A percentile compares a stretch with the other conserved stretches of the same genome.
Conservation (phyloP, 2,797 vertebrate genomes). For the Paratrypauchen microcephalus region DNA sequence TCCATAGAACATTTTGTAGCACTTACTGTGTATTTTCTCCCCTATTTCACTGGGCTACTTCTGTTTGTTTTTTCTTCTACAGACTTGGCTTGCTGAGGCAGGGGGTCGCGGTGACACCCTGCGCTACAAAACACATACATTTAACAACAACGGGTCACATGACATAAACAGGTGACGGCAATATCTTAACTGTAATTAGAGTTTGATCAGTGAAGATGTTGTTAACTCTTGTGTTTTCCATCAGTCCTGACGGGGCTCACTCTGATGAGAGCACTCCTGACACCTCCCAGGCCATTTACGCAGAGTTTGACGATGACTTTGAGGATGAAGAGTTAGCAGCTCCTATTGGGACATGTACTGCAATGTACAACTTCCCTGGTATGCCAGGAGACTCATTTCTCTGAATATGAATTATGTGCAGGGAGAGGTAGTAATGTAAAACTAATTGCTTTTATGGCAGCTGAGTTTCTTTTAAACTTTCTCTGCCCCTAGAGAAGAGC, state of each 20-base stretch:
- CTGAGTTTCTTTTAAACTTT: not conserved
- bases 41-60: not conserved
- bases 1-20: not conserved
- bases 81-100: constrained; percentile 87
- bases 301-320: constrained; percentile 91
- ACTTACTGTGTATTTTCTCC: not conserved
- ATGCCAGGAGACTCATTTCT: constrained; percentile 23
- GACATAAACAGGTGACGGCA: constrained; percentile 78
- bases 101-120: constrained; percentile 77
- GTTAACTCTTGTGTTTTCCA: constrained; percentile 13
- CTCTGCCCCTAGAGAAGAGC: not conserved
- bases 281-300: constrained; percentile 83
- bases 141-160: constrained; percentile 81
- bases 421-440: not conserved
- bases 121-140: constrained; percentile 74
- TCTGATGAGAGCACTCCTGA: constrained; percentile 81
- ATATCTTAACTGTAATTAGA: not conserved
- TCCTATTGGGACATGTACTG: constrained; percentile 87
- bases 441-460: constrained; percentile 5
- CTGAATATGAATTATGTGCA: not conserved
- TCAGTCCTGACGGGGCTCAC: constrained; percentile 80
- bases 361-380: constrained; percentile 90
- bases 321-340: constrained; percentile 82
- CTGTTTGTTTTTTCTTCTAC: not conserved
- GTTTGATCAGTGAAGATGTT: not conserved